Base-by-base conservation (phyloP, 2,888 invertebrate species). In the Prostheceraeus crozeri region DNA sequence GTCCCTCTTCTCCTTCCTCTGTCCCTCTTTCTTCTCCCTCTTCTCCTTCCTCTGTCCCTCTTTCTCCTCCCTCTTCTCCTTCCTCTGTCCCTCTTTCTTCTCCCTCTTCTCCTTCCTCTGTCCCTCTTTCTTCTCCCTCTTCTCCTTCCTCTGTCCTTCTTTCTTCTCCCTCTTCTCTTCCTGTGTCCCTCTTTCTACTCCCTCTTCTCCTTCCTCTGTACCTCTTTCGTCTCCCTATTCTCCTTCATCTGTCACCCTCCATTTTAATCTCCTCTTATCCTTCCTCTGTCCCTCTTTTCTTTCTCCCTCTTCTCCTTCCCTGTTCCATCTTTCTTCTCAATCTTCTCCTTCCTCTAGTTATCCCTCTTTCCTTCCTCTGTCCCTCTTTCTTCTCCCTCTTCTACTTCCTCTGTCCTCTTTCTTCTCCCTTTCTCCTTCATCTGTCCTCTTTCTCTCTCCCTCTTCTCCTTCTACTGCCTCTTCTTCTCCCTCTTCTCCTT, bases 341-440 rank as follows among this genome's bases (percentile, higher is more conserved):
- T 33, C 33, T 33, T n/a, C n/a, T n/a, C n/a, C 33, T n/a, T n/a
- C n/a, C 33, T n/a, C n/a, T n/a, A 33, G 33, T 33, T 11, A 11
- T n/a, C 33, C 33, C 10, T 33, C n/a, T n/a, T 33, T n/a, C n/a
- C 33, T 33, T n/a, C n/a, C 33, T 33, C 33, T 33, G 8, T 33
- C 33, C n/a, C 33, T 33, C 33, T 33, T n/a, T 33, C 33, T 33
- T n/a, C n/a, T n/a, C n/a, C 33, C n/a, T n/a, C n/a, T n/a, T 33
- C 33, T 33, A 8, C n/a, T n/a, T 33, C 33, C 33, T n/a, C 33
- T n/a, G 8, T 33, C n/a, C 10, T 10, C n/a, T 11, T 33, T 33
- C 33, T n/a, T 11, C n/a, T 33, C 33, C n/a, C 33, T 33, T n/a
- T 33, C 33, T 33, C 33, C 33, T n/a, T 33, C 33, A 33, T 33